phyloP scores from a whole-genome alignment of 2,797 vertebrate genomes.

The Dallia pectoralis region DNA sequence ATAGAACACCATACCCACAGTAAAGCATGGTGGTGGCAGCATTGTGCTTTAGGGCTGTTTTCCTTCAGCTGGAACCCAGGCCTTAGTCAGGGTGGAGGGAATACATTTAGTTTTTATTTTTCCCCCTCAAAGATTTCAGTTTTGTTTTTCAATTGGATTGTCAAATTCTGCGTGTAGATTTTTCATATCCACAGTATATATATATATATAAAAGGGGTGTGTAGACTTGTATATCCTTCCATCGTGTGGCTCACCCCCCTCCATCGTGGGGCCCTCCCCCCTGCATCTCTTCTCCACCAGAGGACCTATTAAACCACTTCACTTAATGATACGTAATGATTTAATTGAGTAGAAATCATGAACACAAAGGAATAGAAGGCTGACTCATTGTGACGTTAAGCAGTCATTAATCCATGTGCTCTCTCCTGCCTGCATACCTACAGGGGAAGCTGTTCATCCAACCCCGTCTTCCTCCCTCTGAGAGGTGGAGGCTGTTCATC shows the following conservation, averaged over 20 bases:
- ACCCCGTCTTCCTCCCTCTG: constrained; percentile 6
- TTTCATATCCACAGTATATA: too few relatives aligned
- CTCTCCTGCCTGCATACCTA: constrained; percentile 17
- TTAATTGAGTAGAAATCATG: constrained; percentile 72
- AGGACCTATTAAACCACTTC: constrained; percentile 63
- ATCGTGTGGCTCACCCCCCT: constrained; percentile 44
- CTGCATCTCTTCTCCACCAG: constrained; percentile 45
- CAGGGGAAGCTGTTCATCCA: constrained; percentile 33
- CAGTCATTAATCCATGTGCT: constrained; percentile 65
- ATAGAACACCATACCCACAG: too few relatives aligned
- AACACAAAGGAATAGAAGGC: constrained; percentile 68
- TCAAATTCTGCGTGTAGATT: too few relatives aligned
- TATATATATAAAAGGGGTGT: too few relatives aligned
- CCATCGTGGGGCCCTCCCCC: background rate
- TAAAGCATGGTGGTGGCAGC: too few relatives aligned
- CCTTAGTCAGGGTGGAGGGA: too few relatives aligned
- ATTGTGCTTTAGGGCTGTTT: too few relatives aligned
- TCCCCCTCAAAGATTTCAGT: too few relatives aligned
- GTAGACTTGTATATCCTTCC: too few relatives aligned
- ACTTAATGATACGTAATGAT: constrained; percentile 72
- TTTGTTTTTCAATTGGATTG: too few relatives aligned
- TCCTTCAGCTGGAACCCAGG: too few relatives aligned
- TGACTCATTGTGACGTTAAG: constrained; percentile 67
- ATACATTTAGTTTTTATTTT: too few relatives aligned
- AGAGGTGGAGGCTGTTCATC: background rate